Percentiles rank a stretch among this genome's conserved stretches.
Evolutionary conservation across 2,888 invertebrate species (phyloP).

Genomic region (Pegoplata infirma): DNA sequence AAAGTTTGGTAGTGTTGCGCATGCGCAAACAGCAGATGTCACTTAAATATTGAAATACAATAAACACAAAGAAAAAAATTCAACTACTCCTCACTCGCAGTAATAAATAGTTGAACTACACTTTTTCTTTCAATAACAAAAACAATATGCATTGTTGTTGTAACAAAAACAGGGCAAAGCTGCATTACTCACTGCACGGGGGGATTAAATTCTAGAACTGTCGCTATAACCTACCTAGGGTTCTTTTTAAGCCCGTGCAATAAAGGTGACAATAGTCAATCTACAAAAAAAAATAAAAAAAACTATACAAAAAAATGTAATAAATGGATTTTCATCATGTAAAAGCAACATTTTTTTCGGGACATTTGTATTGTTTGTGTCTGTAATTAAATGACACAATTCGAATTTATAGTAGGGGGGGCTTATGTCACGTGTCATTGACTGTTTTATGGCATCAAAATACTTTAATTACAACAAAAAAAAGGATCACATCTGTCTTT

Average conservation of each 20-base stretch:
- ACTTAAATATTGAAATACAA: constrained; percentile 16
- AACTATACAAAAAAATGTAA: no score
- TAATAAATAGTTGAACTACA: no score
- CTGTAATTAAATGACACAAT: constrained; percentile 10
- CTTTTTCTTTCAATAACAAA: background rate
- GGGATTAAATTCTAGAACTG: constrained; percentile 1
- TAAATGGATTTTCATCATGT: constrained; percentile 36
- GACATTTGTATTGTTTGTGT: background rate
- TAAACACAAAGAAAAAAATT: constrained; percentile 20
- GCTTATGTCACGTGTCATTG: constrained; percentile 46
- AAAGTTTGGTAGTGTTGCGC: constrained; percentile 37
- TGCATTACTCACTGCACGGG: background rate
- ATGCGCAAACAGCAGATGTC: constrained; percentile 58
- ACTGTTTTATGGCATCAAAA: background rate
- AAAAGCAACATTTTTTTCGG: background rate
- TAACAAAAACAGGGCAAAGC: background rate
- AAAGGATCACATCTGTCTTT: no score
- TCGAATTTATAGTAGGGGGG: background rate
- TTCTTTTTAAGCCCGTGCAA: background rate
- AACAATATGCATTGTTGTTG: no score
- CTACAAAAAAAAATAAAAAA: background rate
- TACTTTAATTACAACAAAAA: no score
- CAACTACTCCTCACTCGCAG: background rate
- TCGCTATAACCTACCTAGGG: background rate
- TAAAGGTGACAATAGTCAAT: constrained; percentile 40